Percentiles rank a stretch among this genome's conserved stretches.
These are phyloP conservation scores for Thymallus thymallus DNA, from an alignment of 2,113 vertebrate genomes.

Conservation along the genomic window DNA sequence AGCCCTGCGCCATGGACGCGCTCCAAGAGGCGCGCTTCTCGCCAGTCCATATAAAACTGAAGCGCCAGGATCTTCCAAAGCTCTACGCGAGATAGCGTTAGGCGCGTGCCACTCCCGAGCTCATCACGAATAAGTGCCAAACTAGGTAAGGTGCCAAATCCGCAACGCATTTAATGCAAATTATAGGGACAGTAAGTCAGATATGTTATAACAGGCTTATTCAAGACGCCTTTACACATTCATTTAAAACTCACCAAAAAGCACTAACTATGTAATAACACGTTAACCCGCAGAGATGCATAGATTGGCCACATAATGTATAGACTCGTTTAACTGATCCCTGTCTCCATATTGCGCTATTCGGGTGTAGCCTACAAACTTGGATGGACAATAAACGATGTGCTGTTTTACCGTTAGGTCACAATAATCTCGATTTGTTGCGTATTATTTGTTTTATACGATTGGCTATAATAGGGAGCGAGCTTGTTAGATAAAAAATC, in stretches of 20 bases:
- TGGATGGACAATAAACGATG: neutral
- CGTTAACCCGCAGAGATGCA: constrained; percentile 7
- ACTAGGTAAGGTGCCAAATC: constrained; percentile 26
- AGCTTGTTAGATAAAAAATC: too few species aligned
- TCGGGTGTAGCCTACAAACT: neutral
- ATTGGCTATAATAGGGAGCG: neutral
- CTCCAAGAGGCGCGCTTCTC: constrained; percentile 25
- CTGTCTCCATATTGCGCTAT: neutral
- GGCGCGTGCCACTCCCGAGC: constrained; percentile 58
- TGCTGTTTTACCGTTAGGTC: neutral
- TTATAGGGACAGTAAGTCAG: neutral
- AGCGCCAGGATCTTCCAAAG: constrained; percentile 74
- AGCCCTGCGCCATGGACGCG: constrained; percentile 18
- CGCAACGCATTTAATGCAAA: constrained; percentile 36
- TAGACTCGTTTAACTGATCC: neutral
- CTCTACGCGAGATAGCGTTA: constrained; percentile 69
- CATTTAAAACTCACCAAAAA: constrained; percentile 33
- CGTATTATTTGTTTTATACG: neutral
- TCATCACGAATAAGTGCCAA: constrained; percentile 49
- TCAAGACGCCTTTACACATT: constrained; percentile 9
- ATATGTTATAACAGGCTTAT: neutral
- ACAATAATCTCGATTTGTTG: neutral
- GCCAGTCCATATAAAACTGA: constrained; percentile 71
- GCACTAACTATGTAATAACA: constrained; percentile 35
- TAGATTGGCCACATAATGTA: neutral